Evolutionary conservation across 2,113 vertebrate genomes (phyloP).

Genomic region (Alethe castanea): DNA sequence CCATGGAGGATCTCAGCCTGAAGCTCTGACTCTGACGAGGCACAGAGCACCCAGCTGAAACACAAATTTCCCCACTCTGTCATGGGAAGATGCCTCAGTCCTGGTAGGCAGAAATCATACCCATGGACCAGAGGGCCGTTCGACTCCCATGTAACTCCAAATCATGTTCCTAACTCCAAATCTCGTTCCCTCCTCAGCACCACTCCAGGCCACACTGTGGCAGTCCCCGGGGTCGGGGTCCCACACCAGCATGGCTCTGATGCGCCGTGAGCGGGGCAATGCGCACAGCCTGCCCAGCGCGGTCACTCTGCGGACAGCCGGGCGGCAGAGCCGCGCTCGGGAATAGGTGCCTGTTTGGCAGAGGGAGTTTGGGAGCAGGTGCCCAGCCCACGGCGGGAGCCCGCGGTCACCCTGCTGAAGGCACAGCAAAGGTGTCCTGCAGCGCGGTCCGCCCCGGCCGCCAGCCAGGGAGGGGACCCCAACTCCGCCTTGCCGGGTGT

Average conservation of each 20-base stretch:
- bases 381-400: rapidly evolving
- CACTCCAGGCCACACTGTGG: not conserved
- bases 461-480: not conserved
- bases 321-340: not conserved
- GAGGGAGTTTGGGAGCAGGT: no score
- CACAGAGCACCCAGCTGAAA: not conserved
- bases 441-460: not conserved
- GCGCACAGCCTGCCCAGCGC: not conserved
- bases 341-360: no score
- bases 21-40: not conserved
- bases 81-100: rapidly evolving
- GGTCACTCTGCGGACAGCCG: not conserved
- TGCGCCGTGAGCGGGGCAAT: rapidly evolving
- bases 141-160: not conserved
- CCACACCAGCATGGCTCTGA: rapidly evolving
- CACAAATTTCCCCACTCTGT: not conserved
- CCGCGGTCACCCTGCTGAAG: not conserved
- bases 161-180: not conserved
- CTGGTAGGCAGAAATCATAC: rapidly evolving
- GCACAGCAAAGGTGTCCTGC: rapidly evolving
- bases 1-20: not conserved
- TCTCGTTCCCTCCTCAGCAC: no score
- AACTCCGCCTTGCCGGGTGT: not conserved
- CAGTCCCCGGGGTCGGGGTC: no score
- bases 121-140: not conserved